phyloP scores from a whole-genome alignment of 2,797 vertebrate genomes.

The Calcarius lapponicus region DNA sequence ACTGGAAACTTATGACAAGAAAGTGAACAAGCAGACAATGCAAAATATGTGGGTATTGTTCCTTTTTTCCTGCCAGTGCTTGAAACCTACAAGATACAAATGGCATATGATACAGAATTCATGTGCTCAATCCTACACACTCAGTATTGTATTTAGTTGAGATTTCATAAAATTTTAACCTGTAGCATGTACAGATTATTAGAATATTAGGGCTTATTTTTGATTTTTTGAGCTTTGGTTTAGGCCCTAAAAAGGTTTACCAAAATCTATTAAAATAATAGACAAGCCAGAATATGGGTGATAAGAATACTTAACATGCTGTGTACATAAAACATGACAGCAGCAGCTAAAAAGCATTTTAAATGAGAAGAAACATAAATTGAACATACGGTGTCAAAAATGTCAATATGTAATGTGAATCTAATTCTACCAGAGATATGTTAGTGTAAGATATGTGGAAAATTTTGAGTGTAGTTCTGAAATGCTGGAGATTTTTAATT shows the following conservation, averaged over 20 bases:
- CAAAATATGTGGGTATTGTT: not conserved
- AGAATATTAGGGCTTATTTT: not conserved
- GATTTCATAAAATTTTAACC: not conserved
- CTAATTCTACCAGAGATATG: not conserved
- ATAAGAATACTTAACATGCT: not conserved
- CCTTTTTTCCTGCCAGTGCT: not conserved
- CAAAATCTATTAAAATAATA: not conserved
- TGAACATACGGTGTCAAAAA: not conserved
- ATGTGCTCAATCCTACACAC: accelerated
- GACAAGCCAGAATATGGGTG: not conserved
- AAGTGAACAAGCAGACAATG: not conserved
- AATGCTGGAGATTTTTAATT: not conserved
- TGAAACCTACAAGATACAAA: not conserved
- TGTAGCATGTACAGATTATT: not conserved
- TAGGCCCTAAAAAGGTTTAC: not conserved
- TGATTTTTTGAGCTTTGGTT: not conserved
- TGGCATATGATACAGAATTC: not conserved
- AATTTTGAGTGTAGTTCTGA: not conserved
- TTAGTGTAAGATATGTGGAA: not conserved
- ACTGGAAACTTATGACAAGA: not conserved
- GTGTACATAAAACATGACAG: not conserved
- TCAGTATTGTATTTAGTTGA: not conserved
- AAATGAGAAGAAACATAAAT: not conserved
- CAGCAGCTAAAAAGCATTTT: not conserved
- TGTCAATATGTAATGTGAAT: not conserved